Conservation (phyloP, 1,140 invertebrate genomes). For the Lerema accius region DNA sequence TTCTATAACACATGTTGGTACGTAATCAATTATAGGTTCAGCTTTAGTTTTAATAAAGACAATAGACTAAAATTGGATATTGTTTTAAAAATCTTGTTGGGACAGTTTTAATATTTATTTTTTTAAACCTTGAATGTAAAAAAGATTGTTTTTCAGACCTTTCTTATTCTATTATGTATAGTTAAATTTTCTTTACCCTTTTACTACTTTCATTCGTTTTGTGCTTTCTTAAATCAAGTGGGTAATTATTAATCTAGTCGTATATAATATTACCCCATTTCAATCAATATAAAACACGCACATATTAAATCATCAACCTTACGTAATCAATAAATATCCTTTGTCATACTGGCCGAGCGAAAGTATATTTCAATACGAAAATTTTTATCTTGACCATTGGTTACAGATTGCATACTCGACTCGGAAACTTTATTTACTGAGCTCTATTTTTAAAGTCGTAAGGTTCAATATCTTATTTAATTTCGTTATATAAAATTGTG, state of each 20-base stretch:
- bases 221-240: too few species aligned
- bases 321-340: too few species aligned
- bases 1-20: slow-evolving; percentile 35
- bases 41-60: slow-evolving; percentile 3
- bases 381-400: slow-evolving; percentile 1
- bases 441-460: slow-evolving; percentile 24
- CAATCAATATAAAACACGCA: too few species aligned
- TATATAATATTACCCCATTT: too few species aligned
- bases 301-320: too few species aligned
- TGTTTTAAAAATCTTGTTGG: not conserved
- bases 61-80: not conserved
- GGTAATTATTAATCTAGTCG: too few species aligned
- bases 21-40: slow-evolving; percentile 1
- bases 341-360: too few species aligned
- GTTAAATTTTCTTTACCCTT: too few species aligned
- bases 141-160: too few species aligned
- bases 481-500: slow-evolving; percentile 42
- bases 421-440: not conserved
- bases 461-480: slow-evolving; percentile 43
- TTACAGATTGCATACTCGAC: not conserved
- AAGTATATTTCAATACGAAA: not conserved
- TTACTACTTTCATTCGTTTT: too few species aligned
- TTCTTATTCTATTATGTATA: too few species aligned
- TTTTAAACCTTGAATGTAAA: not conserved
- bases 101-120: not conserved